phyloP scores from a whole-genome alignment of 2,113 vertebrate species.

The Pandion haliaetus region DNA sequence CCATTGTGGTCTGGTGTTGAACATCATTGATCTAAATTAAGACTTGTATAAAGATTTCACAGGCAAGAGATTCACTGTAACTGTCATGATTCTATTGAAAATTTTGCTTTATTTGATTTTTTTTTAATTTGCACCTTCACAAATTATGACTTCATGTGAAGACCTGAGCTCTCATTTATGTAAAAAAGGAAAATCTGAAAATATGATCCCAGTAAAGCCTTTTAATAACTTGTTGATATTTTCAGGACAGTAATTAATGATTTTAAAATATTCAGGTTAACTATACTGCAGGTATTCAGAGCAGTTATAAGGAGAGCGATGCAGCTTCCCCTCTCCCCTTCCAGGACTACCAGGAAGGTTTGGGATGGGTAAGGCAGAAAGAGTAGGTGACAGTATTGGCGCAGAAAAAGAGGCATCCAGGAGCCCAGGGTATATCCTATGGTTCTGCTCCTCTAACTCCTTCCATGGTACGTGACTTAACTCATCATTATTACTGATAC shows the following conservation, averaged over 20 bases:
- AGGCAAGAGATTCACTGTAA: not conserved
- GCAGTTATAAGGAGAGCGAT: not conserved
- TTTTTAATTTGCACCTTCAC: not conserved
- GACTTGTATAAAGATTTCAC: not conserved
- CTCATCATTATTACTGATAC: not conserved
- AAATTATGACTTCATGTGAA: not conserved
- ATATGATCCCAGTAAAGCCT: not conserved
- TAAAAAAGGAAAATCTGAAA: not conserved
- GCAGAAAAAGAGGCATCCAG: not conserved
- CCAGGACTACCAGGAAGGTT: not conserved
- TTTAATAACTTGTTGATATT: not conserved
- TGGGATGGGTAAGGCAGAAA: not conserved
- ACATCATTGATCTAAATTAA: not conserved
- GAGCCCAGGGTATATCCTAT: not conserved
- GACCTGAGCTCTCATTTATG: not conserved
- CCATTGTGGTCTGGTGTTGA: not conserved
- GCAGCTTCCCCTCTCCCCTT: not conserved
- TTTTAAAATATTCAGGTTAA: not conserved
- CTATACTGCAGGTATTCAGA: not conserved
- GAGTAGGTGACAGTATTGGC: fast-evolving
- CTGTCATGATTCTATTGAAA: not conserved
- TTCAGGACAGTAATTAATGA: not conserved
- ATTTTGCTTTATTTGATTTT: not conserved
- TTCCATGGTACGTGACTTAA: not conserved
- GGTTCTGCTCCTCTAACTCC: not conserved